Conservation (phyloP, 2,797 vertebrate genomes). For the Avahi laniger region DNA sequence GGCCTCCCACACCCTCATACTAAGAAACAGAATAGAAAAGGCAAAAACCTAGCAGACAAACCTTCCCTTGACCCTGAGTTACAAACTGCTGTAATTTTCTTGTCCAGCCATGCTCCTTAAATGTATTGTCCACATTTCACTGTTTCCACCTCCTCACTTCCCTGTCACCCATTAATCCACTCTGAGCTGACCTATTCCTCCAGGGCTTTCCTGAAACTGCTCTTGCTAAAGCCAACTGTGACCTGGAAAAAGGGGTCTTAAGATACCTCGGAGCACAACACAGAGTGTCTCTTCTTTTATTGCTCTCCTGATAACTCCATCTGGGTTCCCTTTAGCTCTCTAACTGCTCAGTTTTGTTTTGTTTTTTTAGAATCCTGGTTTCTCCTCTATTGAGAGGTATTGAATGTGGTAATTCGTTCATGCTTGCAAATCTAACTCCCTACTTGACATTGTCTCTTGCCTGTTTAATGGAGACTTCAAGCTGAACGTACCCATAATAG, state of each 20-base stretch:
- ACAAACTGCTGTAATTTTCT: not conserved
- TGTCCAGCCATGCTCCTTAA: not conserved
- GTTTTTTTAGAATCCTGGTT: not conserved
- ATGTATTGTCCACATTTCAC: no score
- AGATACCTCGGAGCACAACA: accelerated
- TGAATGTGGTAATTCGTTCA: not conserved
- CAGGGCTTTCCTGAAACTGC: not conserved
- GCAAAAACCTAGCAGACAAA: not conserved
- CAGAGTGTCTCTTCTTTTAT: accelerated
- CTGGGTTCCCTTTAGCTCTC: not conserved
- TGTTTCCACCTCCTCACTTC: not conserved
- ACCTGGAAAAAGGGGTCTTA: not conserved
- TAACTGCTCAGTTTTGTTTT: not conserved
- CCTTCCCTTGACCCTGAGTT: not conserved
- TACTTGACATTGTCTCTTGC: not conserved
- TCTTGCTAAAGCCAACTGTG: not conserved
- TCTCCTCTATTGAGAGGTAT: not conserved
- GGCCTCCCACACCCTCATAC: accelerated
- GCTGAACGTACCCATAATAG: not conserved
- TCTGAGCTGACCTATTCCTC: no score
- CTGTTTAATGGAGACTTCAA: not conserved
- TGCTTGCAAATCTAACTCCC: not conserved
- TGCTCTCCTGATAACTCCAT: not conserved
- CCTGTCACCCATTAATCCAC: not conserved
- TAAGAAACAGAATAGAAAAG: not conserved